These are phyloP conservation scores for Plebejus anna DNA, from an alignment of 2,888 invertebrate genomes.

Conservation along the genomic window DNA sequence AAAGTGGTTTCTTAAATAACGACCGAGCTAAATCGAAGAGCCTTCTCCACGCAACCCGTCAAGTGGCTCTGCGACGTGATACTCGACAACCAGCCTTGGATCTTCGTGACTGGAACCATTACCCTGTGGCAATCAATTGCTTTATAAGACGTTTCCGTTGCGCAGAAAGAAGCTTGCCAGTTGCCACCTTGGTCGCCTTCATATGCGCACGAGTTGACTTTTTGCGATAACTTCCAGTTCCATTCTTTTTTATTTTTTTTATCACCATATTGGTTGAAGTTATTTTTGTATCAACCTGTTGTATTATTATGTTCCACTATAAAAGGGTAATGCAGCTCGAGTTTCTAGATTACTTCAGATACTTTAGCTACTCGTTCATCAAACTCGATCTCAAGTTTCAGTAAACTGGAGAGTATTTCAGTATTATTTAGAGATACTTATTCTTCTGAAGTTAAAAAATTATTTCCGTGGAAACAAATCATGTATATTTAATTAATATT, in stretches of 20 bases:
- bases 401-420: no score
- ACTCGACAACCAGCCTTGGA: constrained; percentile 41
- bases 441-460: no score
- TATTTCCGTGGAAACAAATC: no score
- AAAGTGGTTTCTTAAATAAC: constrained; percentile 69
- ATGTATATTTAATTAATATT: no score
- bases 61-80: constrained; percentile 45
- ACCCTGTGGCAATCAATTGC: constrained; percentile 33
- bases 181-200: constrained; percentile 73
- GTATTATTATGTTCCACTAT: not conserved
- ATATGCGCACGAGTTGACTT: constrained; percentile 69
- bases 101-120: constrained; percentile 27
- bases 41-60: constrained; percentile 70
- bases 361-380: not conserved
- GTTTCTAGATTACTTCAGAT: not conserved
- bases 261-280: not conserved
- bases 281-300: not conserved
- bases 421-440: no score
- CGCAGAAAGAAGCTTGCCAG: constrained; percentile 46
- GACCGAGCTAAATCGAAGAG: constrained; percentile 53
- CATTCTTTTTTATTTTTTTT: constrained; percentile 47
- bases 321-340: not conserved
- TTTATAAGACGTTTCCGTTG: constrained; percentile 44
- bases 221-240: constrained; percentile 57
- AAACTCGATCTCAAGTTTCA: no score